phyloP scores from a whole-genome alignment of 2,888 invertebrate species.

The Nephrotoma flavescens region DNA sequence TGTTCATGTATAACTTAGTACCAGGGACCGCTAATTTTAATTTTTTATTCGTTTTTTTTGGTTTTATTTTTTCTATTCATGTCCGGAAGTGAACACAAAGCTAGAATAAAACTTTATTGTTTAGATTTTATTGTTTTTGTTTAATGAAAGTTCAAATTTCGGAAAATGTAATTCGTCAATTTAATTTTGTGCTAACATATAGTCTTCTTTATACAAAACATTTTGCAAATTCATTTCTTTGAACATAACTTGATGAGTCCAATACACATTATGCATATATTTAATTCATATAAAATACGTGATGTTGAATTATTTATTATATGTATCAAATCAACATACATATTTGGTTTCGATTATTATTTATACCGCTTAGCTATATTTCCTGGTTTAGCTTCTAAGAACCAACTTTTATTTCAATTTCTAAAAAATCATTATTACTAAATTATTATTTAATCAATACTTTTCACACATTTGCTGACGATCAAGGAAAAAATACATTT shows the following conservation, averaged over 20 bases:
- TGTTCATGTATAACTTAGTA: neutral
- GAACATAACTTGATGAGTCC: too few species aligned
- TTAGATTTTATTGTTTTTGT: neutral
- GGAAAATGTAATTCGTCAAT: neutral
- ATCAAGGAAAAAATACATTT: neutral
- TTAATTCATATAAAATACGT: too few species aligned
- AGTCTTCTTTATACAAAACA: neutral
- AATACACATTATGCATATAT: too few species aligned
- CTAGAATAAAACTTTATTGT: neutral
- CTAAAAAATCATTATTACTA: neutral
- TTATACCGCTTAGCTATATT: too few species aligned
- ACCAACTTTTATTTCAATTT: neutral
- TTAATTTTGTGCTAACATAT: neutral
- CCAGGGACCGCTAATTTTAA: neutral
- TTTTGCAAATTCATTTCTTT: too few species aligned
- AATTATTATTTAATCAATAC: neutral
- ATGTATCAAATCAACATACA: too few species aligned
- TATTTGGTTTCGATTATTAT: too few species aligned
- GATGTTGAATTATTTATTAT: too few species aligned
- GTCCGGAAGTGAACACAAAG: neutral
- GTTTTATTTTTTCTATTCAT: neutral
- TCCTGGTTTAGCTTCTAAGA: too few species aligned
- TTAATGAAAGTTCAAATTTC: neutral
- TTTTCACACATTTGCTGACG: neutral
- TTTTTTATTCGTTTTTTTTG: neutral